These are phyloP conservation scores for Tragelaphus buxtoni DNA, from an alignment of 2,113 vertebrate species.

Conservation along the genomic window DNA sequence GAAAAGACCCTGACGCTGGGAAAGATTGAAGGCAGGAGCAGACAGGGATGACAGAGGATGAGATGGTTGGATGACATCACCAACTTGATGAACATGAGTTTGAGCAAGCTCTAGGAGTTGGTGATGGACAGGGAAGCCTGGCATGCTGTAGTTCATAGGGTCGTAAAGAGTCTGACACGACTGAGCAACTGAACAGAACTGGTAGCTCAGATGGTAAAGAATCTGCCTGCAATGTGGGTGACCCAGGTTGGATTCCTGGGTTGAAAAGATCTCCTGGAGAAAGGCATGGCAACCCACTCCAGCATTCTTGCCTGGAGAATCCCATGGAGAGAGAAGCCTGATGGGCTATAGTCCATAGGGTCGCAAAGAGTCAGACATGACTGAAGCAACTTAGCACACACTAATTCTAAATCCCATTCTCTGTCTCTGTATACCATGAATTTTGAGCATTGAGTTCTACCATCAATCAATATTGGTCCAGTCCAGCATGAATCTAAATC, in stretches of 20 bases:
- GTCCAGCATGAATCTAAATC: background rate
- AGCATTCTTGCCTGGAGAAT: background rate
- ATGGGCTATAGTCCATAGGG: background rate
- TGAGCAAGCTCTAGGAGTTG: background rate
- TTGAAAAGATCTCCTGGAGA: background rate
- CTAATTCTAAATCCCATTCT: background rate
- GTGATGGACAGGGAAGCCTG: background rate
- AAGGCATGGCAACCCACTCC: background rate
- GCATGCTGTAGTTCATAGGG: background rate
- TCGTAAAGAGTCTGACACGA: background rate
- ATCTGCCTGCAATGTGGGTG: background rate
- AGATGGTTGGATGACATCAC: background rate
- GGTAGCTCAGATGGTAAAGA: background rate
- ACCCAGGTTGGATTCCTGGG: accelerated
- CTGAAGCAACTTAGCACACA: background rate
- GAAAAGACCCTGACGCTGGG: background rate
- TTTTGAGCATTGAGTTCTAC: background rate
- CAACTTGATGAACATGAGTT: background rate
- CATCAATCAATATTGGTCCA: background rate
- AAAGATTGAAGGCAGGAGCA: background rate
- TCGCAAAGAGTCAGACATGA: background rate
- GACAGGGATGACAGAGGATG: background rate
- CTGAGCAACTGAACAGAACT: background rate
- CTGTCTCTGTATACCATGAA: background rate
- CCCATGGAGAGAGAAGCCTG: background rate